Conservation (phyloP, 2,797 vertebrate genomes). For the Graptemys geographica region DNA sequence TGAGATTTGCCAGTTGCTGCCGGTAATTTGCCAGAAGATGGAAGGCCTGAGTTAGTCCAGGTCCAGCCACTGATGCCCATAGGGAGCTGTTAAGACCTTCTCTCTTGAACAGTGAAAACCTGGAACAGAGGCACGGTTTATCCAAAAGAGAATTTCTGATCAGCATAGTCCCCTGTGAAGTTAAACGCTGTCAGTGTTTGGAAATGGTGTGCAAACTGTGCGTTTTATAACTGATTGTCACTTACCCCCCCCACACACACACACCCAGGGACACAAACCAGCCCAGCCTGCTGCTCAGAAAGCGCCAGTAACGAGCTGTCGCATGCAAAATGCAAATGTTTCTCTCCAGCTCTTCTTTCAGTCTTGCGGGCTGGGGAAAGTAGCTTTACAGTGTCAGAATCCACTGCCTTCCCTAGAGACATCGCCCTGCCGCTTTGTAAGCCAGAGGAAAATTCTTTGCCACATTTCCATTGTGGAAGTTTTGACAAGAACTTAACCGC, state of each 20-base stretch:
- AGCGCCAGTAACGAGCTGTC: conserved; percentile 82
- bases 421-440: conserved; percentile 45
- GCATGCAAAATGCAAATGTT: conserved; percentile 66
- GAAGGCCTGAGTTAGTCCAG: neutral
- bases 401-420: conserved; percentile 41
- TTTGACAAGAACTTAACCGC: conserved; percentile 42
- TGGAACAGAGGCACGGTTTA: neutral
- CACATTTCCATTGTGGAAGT: conserved; percentile 12
- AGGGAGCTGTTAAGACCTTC: neutral
- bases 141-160: neutral
- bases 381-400: conserved; percentile 41
- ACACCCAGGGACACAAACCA: conserved; percentile 82
- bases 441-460: conserved; percentile 46
- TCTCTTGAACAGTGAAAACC: neutral
- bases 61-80: neutral
- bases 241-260: conserved; percentile 69
- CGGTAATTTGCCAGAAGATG: neutral
- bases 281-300: conserved; percentile 79
- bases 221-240: conserved; percentile 80
- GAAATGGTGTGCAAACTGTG: conserved; percentile 63
- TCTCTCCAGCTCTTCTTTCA: conserved; percentile 78
- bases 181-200: conserved; percentile 74
- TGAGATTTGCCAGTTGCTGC: neutral
- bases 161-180: conserved; percentile 70
- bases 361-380: conserved; percentile 59